Percentiles rank a stretch among this genome's conserved stretches.
Evolutionary conservation across 2,888 invertebrate genomes (phyloP).

Genomic region (Oscheius sp.): DNA sequence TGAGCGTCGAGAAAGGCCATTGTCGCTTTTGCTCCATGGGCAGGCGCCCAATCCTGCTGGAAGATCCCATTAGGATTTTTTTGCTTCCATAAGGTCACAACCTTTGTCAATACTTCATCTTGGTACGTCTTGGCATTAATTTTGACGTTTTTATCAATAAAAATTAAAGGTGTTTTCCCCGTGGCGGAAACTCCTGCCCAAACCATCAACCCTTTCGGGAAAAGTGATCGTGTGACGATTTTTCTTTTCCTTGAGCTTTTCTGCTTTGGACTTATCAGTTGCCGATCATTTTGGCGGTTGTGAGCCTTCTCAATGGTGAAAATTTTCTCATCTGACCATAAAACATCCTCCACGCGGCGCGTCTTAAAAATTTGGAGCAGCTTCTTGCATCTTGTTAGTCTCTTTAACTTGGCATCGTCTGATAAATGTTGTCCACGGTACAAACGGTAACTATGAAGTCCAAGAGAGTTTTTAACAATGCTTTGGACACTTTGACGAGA

Average conservation of each 20-base stretch:
- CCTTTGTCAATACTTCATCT: slow-evolving; percentile 19
- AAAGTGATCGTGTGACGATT: not conserved
- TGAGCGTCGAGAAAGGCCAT: not conserved
- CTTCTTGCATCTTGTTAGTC: slow-evolving; percentile 15
- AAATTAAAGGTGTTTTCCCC: slow-evolving; percentile 26
- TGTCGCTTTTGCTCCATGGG: slow-evolving; percentile 23
- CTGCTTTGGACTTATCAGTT: not conserved
- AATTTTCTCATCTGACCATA: slow-evolving; percentile 23
- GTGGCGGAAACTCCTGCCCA: slow-evolving; percentile 7
- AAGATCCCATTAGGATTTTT: slow-evolving; percentile 4
- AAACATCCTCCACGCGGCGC: slow-evolving; percentile 12
- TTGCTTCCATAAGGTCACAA: slow-evolving; percentile 2
- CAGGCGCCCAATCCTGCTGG: slow-evolving; percentile 32
- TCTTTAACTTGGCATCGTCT: not conserved
- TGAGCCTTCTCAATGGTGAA: slow-evolving; percentile 5
- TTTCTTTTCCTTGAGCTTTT: not conserved
- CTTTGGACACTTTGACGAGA: not conserved
- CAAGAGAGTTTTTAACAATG: not conserved
- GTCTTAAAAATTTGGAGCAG: not conserved
- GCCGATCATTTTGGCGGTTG: slow-evolving; percentile 19
- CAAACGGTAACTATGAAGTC: not conserved
- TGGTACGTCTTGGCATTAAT: slow-evolving; percentile 20
- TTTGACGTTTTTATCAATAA: slow-evolving; percentile 23
- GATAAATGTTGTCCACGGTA: slow-evolving; percentile 1
- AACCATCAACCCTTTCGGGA: slow-evolving; percentile 31